phyloP scores from a whole-genome alignment of 2,888 invertebrate species.

The Xestia sexstrigata region DNA sequence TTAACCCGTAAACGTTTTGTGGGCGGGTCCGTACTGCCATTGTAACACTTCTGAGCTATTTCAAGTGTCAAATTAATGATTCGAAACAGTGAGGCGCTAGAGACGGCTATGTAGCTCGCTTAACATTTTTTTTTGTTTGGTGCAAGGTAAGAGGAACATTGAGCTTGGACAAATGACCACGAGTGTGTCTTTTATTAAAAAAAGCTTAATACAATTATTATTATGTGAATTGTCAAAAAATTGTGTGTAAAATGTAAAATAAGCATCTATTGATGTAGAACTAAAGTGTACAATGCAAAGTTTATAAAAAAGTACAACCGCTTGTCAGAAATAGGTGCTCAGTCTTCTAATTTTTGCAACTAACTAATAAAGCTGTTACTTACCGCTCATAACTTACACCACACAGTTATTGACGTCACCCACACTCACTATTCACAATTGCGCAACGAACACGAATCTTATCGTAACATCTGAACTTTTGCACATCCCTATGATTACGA shows the following conservation, averaged over 20 bases:
- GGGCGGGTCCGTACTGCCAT: constrained; percentile 81
- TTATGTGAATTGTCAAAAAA: neutral
- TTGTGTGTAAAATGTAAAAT: neutral
- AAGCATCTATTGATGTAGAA: neutral
- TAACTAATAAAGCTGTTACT: neutral
- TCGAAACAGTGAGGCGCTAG: constrained; percentile 82
- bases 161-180: neutral
- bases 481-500: constrained; percentile 71
- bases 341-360: neutral
- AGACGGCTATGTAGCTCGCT: constrained; percentile 73
- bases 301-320: neutral
- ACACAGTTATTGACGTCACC: constrained; percentile 25
- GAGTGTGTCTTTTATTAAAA: neutral
- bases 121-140: constrained; percentile 67
- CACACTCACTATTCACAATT: constrained; percentile 66
- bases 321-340: neutral
- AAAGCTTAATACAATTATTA: neutral
- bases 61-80: constrained; percentile 89
- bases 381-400: constrained; percentile 49
- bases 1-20: constrained; percentile 84
- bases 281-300: neutral
- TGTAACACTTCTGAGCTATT: constrained; percentile 84
- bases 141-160: too few relatives aligned
- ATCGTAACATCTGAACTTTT: constrained; percentile 83
- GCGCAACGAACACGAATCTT: constrained; percentile 78